Conservation (phyloP, 2,888 invertebrate genomes). For the Neria commutata region DNA sequence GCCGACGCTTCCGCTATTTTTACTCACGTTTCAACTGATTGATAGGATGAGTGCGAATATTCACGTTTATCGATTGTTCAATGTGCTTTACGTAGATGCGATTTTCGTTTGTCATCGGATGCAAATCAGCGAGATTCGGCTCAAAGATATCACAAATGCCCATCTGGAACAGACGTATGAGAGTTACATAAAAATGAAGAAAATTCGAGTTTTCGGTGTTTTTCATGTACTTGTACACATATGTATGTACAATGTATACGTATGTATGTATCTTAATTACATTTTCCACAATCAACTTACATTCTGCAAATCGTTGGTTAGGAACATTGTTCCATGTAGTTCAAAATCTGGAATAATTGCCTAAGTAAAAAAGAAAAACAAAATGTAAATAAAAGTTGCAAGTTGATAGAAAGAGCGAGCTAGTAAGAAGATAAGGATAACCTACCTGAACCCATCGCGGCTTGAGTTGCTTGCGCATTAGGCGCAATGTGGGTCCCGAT, state of each 20-base stretch:
- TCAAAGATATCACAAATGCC: slow-evolving; percentile 81
- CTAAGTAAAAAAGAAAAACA: too few species aligned
- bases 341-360: slow-evolving; percentile 82
- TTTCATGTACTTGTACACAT: background rate
- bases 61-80: slow-evolving; percentile 83
- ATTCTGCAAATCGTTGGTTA: slow-evolving; percentile 82
- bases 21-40: slow-evolving; percentile 62
- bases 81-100: slow-evolving; percentile 82
- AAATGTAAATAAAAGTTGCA: too few species aligned
- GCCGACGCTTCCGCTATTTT: slow-evolving; percentile 38
- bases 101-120: slow-evolving; percentile 78
- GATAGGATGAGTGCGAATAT: slow-evolving; percentile 74
- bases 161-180: slow-evolving; percentile 64
- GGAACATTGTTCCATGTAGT: slow-evolving; percentile 77
- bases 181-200: background rate
- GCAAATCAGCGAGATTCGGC: slow-evolving; percentile 78
- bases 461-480: slow-evolving; percentile 72
- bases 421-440: too few species aligned
- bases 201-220: background rate
- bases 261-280: background rate
- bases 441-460: slow-evolving; percentile 74
- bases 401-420: too few species aligned
- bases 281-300: slow-evolving; percentile 62
- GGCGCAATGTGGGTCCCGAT: slow-evolving; percentile 67
- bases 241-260: background rate